phyloP scores from a whole-genome alignment of 2,888 invertebrate genomes.

The Schizaphis graminum region DNA sequence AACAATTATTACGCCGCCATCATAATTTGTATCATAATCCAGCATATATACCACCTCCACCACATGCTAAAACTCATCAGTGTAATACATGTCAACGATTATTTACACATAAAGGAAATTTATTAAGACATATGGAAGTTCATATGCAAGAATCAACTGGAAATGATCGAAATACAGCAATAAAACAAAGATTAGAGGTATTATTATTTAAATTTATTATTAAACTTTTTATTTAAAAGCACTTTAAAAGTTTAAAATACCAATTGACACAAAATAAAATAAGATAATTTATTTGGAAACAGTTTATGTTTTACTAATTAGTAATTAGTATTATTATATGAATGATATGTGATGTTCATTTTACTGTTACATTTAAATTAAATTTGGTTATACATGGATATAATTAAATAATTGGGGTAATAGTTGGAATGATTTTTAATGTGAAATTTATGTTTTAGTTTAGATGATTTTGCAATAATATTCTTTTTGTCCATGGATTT shows the following conservation, averaged over 20 bases:
- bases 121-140: slow-evolving; percentile 90
- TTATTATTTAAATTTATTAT: background rate
- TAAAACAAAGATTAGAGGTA: slow-evolving; percentile 61
- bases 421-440: background rate
- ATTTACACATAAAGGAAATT: slow-evolving; percentile 87
- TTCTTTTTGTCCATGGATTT: background rate
- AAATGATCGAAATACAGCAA: slow-evolving; percentile 50
- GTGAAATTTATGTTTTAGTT: background rate
- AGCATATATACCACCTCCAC: slow-evolving; percentile 87
- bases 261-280: background rate
- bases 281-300: background rate
- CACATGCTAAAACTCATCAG: slow-evolving; percentile 89
- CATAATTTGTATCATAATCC: slow-evolving; percentile 94
- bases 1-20: slow-evolving; percentile 90
- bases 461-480: background rate
- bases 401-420: too few relatives aligned
- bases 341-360: background rate
- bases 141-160: slow-evolving; percentile 88
- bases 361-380: background rate
- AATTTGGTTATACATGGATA: background rate
- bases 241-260: background rate
- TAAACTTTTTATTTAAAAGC: background rate
- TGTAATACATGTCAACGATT: slow-evolving; percentile 77
- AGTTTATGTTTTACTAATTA: background rate
- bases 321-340: background rate